Evolutionary conservation across 2,888 invertebrate species (phyloP), one percentile per base, ranked within the genome.

Genomic region (Lampropteryx suffumata): DNA sequence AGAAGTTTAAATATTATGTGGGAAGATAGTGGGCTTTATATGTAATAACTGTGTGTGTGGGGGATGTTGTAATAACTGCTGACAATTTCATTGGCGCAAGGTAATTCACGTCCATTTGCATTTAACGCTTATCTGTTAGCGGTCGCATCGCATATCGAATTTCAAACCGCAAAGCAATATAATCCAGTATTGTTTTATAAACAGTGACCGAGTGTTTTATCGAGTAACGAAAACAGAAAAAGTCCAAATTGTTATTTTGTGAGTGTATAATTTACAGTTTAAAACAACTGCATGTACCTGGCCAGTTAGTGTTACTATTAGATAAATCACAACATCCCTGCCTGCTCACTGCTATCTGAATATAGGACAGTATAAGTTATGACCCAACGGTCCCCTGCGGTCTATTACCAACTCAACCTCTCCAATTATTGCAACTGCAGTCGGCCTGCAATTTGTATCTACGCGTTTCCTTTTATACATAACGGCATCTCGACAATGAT

Each of bases 371-470:
- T 65, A 72, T 74, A 73, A 71, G 65, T 71, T 67, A 74, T 64
- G 55, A 42, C 53, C 53, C 43, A 64, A 61, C 67, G 68, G 69
- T 69, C 78, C 76, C 81, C 79, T 58, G 74, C 61, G 69, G 71
- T 73, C 73, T 70, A 75, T 76, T 73, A 74, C 71, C 68, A 69
- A 67, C 65, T 74, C 70, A 65, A 71, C 71, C 72, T 75, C 71
- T 71, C 59, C 78, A 79, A 80, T 84, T 79, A 84, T 80, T 76
- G 71, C 76, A 72, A 73, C 69, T 80, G 79, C 79, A 79, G 75
- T 64, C 69, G 74, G 56, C 59, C 64, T 64, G 67, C 79, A 78
- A 81, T 84, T 80, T 79, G 64, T 72, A 80, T 78, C 71, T 73
- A 71, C 62, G 65, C 60, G 72, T 67, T 79, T 83, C 82, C 83